These are phyloP conservation scores for Calameuta idolon DNA, from an alignment of 2,888 invertebrate genomes.

Conservation along the genomic window DNA sequence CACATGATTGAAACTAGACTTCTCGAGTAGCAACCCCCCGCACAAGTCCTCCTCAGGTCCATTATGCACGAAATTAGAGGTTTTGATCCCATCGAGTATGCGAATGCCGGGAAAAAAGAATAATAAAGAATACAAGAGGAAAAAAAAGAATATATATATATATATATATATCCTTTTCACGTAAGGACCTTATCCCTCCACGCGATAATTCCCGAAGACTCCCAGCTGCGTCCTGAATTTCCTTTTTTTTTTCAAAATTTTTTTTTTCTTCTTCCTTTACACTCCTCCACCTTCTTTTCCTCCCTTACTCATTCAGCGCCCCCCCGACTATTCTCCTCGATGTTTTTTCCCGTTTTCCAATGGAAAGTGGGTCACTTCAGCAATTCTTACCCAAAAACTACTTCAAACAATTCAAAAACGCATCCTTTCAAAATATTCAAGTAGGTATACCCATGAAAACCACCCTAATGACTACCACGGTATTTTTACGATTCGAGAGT, in stretches of 20 bases:
- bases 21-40: constrained; percentile 31
- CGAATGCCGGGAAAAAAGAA: constrained; percentile 16
- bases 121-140: constrained; percentile 10
- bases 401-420: background rate
- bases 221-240: constrained; percentile 4
- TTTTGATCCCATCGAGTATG: constrained; percentile 43
- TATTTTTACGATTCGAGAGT: background rate
- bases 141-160: constrained; percentile 29
- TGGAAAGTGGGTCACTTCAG: constrained; percentile 31
- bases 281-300: constrained; percentile 16
- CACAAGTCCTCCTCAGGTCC: constrained; percentile 24
- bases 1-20: constrained; percentile 4
- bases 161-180: background rate
- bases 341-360: constrained; percentile 1
- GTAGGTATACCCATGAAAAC: background rate
- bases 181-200: background rate
- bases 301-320: constrained; percentile 18
- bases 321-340: background rate
- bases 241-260: constrained; percentile 27
- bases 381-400: background rate
- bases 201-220: background rate
- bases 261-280: constrained; percentile 36
- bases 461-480: background rate
- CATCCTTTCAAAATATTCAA: background rate
- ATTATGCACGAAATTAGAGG: constrained; percentile 61